Evolutionary conservation across 2,113 vertebrate genomes (phyloP).

Genomic region (Ellobius talpinus): DNA sequence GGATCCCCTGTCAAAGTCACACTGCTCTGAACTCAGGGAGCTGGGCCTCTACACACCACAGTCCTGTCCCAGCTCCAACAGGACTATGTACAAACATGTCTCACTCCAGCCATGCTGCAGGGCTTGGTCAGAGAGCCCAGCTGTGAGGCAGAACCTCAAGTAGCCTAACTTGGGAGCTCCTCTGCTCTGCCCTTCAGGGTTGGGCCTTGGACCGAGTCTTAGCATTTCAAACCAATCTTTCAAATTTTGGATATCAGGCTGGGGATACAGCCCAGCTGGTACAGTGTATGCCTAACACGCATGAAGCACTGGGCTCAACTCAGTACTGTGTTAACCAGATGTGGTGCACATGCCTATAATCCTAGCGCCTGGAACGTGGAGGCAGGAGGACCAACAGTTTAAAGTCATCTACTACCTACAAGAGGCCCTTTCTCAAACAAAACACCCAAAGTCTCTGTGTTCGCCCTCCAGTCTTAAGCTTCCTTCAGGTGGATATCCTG

Average conservation of each 20-base stretch:
- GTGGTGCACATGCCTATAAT: not conserved
- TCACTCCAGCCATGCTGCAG: not conserved
- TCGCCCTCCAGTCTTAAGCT: slow-evolving; percentile 30
- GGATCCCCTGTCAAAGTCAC: not conserved
- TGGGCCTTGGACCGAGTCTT: not conserved
- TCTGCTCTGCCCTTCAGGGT: not conserved
- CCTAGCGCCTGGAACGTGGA: not conserved
- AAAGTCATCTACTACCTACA: not conserved
- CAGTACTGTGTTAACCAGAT: not conserved
- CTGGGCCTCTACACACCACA: not conserved
- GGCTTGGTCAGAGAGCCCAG: not conserved
- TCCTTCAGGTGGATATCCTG: slow-evolving; percentile 57
- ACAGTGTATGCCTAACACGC: not conserved
- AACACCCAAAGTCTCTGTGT: not conserved
- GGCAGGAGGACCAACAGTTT: not conserved
- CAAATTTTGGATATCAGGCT: not conserved
- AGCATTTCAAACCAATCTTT: not conserved
- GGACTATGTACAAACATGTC: not conserved
- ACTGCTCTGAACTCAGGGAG: not conserved
- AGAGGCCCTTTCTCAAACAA: not conserved
- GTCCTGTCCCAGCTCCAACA: not conserved
- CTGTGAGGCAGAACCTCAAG: not conserved
- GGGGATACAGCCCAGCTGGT: not conserved
- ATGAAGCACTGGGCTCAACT: not conserved
- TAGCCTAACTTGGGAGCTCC: not conserved